Base-by-base conservation (phyloP, 2,113 vertebrate species). In the Pyrgilauda ruficollis region DNA sequence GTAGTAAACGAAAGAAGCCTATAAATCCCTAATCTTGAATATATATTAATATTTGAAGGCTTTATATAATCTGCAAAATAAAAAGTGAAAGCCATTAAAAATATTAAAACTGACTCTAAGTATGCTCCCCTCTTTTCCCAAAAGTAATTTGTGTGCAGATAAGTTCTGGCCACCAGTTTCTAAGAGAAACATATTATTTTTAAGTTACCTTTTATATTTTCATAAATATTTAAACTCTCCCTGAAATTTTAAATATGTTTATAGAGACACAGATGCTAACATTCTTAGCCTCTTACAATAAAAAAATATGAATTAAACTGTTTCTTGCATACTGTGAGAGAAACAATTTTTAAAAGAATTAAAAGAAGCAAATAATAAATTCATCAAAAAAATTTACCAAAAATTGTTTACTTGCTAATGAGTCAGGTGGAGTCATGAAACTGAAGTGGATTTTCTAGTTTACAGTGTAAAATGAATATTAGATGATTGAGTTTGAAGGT, bases 51-150 rank as follows among this genome's bases (percentile, higher is more conserved):
- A 95, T 92, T 96, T 78, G 88, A 49, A 92, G 53, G 78, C 69
- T 94, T 91, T 94, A 94, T 94, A 88, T 93, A 96, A 97, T 97
- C 87, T 69, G 82, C 72, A 80, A 96, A 94, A 87, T 96, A 96
- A 72, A 94, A 95, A 95, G 89, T 97, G 90, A 95, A 85, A 96
- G 78, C 92, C 74, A 95, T 92, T 97, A 92, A 97, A 97, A 97
- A 97, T 97, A 97, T 96, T 96, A 96, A 95, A 97, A 88, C 89
- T 97, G 92, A 96, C 91, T 96, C 61, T 85, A 92, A 96, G 83
- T 49, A 91, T 49, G 43, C 44, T 85, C 50, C 58, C 86, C 64
- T 83, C 52, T 95, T 96, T 93, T 96, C 88, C 87, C 90, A 87
- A 91, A 96, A 97, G 90, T 83, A 79, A 96, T 92, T 78, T 80